phyloP scores from a whole-genome alignment of 2,888 invertebrate genomes.

The Ormyrus labotus region DNA sequence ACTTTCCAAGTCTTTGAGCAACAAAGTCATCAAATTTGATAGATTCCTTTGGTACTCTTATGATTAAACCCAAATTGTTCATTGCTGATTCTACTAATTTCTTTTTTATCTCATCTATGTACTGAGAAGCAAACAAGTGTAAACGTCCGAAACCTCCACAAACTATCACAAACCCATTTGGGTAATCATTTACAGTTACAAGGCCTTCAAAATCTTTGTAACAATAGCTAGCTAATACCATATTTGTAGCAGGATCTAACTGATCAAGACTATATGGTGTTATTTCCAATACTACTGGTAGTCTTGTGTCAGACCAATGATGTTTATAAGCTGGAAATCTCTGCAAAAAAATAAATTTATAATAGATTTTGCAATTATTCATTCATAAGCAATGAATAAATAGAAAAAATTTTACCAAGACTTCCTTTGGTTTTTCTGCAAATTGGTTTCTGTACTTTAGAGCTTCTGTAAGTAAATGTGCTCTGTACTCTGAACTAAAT shows the following conservation, averaged over 20 bases:
- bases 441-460: conserved; percentile 88
- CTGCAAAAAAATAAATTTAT: conserved; percentile 75
- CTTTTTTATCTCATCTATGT: conserved; percentile 91
- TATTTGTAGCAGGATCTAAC: conserved; percentile 90
- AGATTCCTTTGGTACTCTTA: conserved; percentile 89
- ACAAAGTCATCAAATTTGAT: conserved; percentile 92
- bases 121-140: conserved; percentile 91
- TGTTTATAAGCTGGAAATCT: conserved; percentile 94
- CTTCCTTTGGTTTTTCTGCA: conserved; percentile 88
- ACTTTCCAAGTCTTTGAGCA: conserved; percentile 91
- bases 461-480: conserved; percentile 94
- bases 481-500: conserved; percentile 96
- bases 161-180: conserved; percentile 95
- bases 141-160: conserved; percentile 93
- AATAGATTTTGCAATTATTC: conserved; percentile 22
- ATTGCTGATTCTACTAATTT: conserved; percentile 90
- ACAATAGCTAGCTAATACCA: conserved; percentile 87
- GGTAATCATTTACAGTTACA: conserved; percentile 88
- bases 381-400: conserved; percentile 41
- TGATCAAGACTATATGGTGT: conserved; percentile 96
- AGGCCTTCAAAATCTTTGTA: conserved; percentile 92
- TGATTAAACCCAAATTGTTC: conserved; percentile 87
- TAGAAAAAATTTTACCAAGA: conserved; percentile 79
- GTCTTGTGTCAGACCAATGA: conserved; percentile 95
- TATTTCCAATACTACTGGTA: conserved; percentile 92